phyloP scores from a whole-genome alignment of 1,140 invertebrate species.

The Solenopsis fugax region DNA sequence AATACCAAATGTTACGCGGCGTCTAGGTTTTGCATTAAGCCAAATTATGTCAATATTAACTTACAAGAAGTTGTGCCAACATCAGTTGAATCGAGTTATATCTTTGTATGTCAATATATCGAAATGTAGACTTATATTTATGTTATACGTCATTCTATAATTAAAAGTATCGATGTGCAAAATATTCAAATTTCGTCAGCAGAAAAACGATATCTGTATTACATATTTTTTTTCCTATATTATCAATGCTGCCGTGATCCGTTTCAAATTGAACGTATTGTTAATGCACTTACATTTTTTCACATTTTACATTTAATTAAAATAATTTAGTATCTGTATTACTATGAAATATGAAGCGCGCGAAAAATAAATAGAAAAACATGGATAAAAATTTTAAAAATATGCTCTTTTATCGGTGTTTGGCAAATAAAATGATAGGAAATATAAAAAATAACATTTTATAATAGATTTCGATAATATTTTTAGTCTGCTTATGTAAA shows the following conservation, averaged over 20 bases:
- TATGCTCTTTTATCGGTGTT: neutral
- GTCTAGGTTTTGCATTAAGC: conserved; percentile 59
- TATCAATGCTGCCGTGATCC: conserved; percentile 3
- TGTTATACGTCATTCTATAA: conserved; percentile 44
- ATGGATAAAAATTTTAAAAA: conserved; percentile 12
- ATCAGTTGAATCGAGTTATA: conserved; percentile 41
- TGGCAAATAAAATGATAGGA: conserved; percentile 15
- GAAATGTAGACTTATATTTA: conserved; percentile 45
- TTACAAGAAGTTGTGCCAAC: conserved; percentile 51
- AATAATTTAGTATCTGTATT: conserved; percentile 54
- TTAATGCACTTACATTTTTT: conserved; percentile 46
- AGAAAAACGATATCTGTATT: conserved; percentile 18
- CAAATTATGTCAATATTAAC: conserved; percentile 64
- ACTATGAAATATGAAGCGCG: conserved; percentile 22
- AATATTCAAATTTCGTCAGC: conserved; percentile 32
- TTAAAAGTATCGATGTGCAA: conserved; percentile 50
- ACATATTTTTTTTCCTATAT: conserved; percentile 37
- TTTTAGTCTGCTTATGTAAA: conserved; percentile 19
- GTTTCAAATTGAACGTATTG: conserved; percentile 19
- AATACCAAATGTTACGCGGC: conserved; percentile 51
- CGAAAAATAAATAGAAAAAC: conserved; percentile 33
- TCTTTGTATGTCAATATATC: conserved; percentile 55
- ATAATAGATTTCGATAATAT: neutral
- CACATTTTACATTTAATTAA: conserved; percentile 44
- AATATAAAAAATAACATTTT: conserved; percentile 25